These are phyloP conservation scores for Leptinotarsa juncta DNA, from an alignment of 2,888 invertebrate species.

Conservation along the genomic window DNA sequence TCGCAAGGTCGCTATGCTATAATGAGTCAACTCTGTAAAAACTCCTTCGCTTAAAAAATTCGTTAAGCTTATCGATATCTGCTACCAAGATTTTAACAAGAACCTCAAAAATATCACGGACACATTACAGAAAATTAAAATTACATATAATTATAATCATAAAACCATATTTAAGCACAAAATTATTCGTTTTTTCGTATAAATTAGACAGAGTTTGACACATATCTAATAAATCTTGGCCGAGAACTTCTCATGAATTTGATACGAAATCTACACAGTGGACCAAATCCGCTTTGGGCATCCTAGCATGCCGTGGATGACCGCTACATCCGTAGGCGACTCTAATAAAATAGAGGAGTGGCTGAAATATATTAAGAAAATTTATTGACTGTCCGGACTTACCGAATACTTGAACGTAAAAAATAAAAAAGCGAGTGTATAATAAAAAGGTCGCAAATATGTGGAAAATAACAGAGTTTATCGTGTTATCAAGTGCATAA, in stretches of 20 bases:
- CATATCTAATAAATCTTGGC: conserved; percentile 58
- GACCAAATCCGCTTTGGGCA: conserved; percentile 42
- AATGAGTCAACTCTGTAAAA: conserved; percentile 2
- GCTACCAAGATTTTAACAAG: conserved; percentile 35
- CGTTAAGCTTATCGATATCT: conserved; percentile 21
- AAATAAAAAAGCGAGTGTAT: conserved; percentile 47
- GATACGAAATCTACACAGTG: conserved; percentile 57
- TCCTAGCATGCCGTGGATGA: conserved; percentile 25
- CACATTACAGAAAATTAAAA: conserved; percentile 45
- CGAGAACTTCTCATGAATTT: conserved; percentile 56
- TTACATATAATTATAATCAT: conserved; percentile 49
- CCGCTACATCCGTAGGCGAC: conserved; percentile 43
- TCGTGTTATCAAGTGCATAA: conserved; percentile 58
- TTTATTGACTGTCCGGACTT: conserved; percentile 59
- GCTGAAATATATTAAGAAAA: conserved; percentile 60
- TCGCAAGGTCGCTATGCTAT: neutral
- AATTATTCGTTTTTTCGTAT: conserved; percentile 54
- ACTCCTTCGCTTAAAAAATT: conserved; percentile 10
- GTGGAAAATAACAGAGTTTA: conserved; percentile 59
- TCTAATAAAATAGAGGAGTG: conserved; percentile 61
- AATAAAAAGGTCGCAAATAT: conserved; percentile 59
- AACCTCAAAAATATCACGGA: conserved; percentile 32
- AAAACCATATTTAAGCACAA: conserved; percentile 49
- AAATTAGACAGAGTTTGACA: conserved; percentile 59
- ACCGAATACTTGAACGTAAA: conserved; percentile 47